Evolutionary conservation across 2,888 invertebrate species (phyloP).

Genomic region (Lochmaea capreae): DNA sequence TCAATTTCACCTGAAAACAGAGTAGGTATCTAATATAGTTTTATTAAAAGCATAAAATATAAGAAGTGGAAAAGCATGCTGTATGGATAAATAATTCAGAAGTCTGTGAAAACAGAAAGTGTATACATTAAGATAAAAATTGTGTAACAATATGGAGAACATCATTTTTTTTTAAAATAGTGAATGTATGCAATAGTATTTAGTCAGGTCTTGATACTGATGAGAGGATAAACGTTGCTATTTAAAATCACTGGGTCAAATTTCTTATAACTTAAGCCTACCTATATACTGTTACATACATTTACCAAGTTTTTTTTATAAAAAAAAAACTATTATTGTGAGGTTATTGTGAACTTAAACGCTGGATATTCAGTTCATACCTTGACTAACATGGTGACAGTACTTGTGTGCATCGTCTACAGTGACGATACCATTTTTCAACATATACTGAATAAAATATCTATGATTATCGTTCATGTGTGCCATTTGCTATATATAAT

Average conservation of each 20-base stretch:
- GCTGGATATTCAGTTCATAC: conserved; percentile 37
- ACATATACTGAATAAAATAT: conserved; percentile 58
- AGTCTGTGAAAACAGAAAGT: background rate
- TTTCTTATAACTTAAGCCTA: no score
- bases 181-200: no score
- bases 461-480: conserved; percentile 39
- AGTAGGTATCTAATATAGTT: background rate
- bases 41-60: background rate
- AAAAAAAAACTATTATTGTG: background rate
- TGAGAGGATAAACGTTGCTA: no score
- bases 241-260: no score
- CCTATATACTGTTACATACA: background rate
- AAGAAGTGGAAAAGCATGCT: background rate
- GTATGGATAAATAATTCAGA: background rate
- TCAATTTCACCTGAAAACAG: conserved; percentile 47
- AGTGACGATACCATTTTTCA: conserved; percentile 53
- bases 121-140: no score
- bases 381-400: conserved; percentile 46
- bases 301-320: background rate
- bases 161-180: no score
- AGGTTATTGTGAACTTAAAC: conserved; percentile 1
- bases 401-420: conserved; percentile 50
- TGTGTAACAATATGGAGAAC: no score
- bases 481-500: conserved; percentile 7
- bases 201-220: no score